Evolutionary conservation across 35 echinoderm and acorn worm species (phyloP).

Genomic region (Ophiothrix spiculata): DNA sequence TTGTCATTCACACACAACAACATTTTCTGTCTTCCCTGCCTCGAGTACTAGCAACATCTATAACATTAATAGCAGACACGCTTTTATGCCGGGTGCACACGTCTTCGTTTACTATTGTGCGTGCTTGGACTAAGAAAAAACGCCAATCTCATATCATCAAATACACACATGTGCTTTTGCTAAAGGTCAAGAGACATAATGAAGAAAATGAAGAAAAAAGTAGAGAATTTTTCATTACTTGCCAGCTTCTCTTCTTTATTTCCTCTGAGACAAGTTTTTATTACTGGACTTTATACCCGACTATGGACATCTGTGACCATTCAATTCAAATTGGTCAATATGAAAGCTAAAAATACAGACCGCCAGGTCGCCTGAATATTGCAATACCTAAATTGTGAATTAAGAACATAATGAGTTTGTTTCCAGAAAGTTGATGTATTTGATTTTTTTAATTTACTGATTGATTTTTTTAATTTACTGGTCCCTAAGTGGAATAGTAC

Average conservation of each 20-base stretch:
- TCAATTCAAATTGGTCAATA: too few species aligned
- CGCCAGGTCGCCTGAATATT: too few species aligned
- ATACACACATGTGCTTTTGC: conserved; percentile 8
- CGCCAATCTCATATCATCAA: neutral
- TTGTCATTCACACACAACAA: conserved; percentile 7
- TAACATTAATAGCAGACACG: conserved; percentile 5
- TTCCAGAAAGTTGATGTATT: too few species aligned
- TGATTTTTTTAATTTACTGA: too few species aligned
- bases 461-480: too few species aligned
- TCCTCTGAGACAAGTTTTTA: neutral
- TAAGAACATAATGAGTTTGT: too few species aligned
- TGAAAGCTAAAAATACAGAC: too few species aligned
- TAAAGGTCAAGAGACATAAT: neutral
- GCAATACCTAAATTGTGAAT: too few species aligned
- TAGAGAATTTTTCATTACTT: neutral
- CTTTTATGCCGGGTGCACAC: neutral
- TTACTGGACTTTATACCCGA: too few species aligned
- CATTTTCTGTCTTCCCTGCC: neutral
- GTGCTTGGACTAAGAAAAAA: conserved; percentile 7
- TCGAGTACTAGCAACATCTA: neutral
- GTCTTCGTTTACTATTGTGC: conserved; percentile 2
- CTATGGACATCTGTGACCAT: too few species aligned
- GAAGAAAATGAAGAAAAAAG: neutral
- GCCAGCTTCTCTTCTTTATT: neutral
- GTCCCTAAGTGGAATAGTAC: too few species aligned